Conservation (phyloP, 2,888 invertebrate species). For the Toxonevra muliebris region DNA sequence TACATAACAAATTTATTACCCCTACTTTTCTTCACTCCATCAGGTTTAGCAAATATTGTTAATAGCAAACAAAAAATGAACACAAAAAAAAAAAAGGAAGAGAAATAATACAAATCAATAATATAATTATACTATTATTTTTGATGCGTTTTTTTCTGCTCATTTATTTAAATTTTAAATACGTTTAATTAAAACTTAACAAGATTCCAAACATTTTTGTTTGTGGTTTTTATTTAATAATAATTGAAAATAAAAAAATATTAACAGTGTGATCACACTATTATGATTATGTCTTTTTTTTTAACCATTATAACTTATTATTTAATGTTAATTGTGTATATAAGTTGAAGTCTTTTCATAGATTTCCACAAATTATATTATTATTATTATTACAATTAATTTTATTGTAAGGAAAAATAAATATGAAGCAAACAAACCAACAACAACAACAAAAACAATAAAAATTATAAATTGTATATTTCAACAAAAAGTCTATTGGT, state of each 20-base stretch:
- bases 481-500: background rate
- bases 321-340: conserved; percentile 2
- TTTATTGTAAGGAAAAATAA: no score
- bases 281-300: no score
- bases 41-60: no score
- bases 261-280: no score
- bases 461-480: conserved; percentile 15
- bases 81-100: no score
- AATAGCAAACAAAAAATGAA: background rate
- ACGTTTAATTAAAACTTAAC: no score
- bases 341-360: conserved; percentile 6
- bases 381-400: background rate
- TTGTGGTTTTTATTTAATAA: no score
- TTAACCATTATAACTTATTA: no score
- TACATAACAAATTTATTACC: background rate
- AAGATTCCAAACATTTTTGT: no score
- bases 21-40: conserved; percentile 2
- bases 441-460: background rate
- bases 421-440: no score
- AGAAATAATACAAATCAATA: conserved; percentile 4
- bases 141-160: background rate
- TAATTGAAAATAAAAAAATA: no score
- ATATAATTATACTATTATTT: background rate
- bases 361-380: conserved; percentile 2
- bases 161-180: no score